Evolutionary conservation across 1,140 invertebrate genomes (phyloP), one percentile per base, ranked within the genome.

Genomic region (Spodoptera litura): DNA sequence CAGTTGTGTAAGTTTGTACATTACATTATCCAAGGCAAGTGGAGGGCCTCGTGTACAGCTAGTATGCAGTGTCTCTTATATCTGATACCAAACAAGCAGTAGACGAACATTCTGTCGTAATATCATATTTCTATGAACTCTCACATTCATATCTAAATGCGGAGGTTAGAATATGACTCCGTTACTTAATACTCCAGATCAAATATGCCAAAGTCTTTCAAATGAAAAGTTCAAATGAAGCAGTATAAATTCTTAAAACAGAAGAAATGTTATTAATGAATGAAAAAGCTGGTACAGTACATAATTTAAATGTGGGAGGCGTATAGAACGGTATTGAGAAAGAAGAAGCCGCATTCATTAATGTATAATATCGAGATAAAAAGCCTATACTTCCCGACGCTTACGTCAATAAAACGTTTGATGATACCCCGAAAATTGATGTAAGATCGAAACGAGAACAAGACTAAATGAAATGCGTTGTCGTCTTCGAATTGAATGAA

Each of bases 1-100:
- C 49, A 68, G 64, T 68, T 68, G 3, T 52, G 20, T 68, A 27
- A 68, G 20, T 68, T 68, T 68, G 49, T 52, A 68, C 20, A 13
- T n/a, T 25, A 66, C 44, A 66, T 49, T 27, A 15, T 52, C 52
- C 25, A 44, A 52, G 2, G 9, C 20, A 52, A 52, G n/a, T 44
- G 15, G 35, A 52, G 38, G 31, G 4, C 31, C 31, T 5, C 38
- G 38, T 20, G 44, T 27, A 68, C 51, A 9, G 12, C 25, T 8
- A 53, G 44, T 52, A 64, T 20, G n/a, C 25, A 52, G 20, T 52
- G 3, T 31, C 49, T 20, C 44, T n/a, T 31, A 20, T 27, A n/a
- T 68, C 12, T 68, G 64, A 64, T 44, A 20, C 12, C 38, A 35
- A 64, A 64, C 38, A 9, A 15, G 52, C 2, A 49, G 0, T 68